Evolutionary conservation across 2,888 invertebrate genomes (phyloP).

Genomic region (Sesia bembeciformis): DNA sequence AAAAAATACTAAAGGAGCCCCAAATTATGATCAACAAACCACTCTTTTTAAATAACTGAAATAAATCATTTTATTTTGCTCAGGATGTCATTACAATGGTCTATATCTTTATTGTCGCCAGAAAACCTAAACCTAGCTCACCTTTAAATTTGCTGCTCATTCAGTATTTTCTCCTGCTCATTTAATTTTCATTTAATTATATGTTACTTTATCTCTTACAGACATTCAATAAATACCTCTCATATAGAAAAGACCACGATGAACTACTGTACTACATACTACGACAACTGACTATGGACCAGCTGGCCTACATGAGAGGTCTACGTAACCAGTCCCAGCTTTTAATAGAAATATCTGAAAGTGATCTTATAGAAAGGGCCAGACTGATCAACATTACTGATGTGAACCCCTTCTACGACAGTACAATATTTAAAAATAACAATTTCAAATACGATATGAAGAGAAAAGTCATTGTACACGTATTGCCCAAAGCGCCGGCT

Average conservation of each 20-base stretch:
- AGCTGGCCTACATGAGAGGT: constrained; percentile 86
- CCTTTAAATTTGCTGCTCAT: too few relatives aligned
- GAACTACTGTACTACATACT: constrained; percentile 96
- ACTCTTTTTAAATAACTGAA: too few relatives aligned
- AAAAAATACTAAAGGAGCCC: too few relatives aligned
- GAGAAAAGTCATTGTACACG: constrained; percentile 89
- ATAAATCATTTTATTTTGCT: too few relatives aligned
- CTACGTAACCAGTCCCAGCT: constrained; percentile 78
- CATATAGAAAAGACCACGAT: constrained; percentile 96
- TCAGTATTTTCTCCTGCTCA: too few relatives aligned
- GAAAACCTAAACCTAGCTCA: too few relatives aligned
- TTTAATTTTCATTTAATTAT: too few relatives aligned
- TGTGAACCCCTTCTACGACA: constrained; percentile 92
- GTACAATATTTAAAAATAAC: constrained; percentile 90
- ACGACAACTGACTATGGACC: constrained; percentile 93
- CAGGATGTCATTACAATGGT: too few relatives aligned
- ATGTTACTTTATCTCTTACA: constrained; percentile 43
- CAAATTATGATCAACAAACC: too few relatives aligned
- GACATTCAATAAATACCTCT: constrained; percentile 94
- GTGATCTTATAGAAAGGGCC: constrained; percentile 82
- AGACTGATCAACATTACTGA: constrained; percentile 93
- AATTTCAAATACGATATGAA: constrained; percentile 89
- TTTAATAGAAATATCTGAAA: constrained; percentile 85
- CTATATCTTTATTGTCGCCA: too few relatives aligned
- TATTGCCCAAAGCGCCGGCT: constrained; percentile 75